Base-by-base conservation (phyloP, 2,888 invertebrate genomes). In the Aproaerema taeniolella region DNA sequence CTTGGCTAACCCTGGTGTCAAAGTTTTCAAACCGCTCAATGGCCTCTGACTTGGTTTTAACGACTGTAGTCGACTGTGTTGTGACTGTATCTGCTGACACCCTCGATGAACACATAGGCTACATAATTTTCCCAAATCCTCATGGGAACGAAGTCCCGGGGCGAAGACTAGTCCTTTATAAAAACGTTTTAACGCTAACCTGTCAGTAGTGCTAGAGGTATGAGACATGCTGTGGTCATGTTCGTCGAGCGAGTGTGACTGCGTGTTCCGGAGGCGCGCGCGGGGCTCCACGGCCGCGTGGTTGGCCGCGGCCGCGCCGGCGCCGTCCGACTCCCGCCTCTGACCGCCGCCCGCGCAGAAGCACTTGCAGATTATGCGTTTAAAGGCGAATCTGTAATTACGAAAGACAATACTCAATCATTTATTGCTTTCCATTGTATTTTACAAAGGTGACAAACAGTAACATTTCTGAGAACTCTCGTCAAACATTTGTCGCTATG, bases 301-400 rank as follows among this genome's bases (percentile, higher is more conserved):
- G n/a, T n/a, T n/a, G 29, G 14, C 38, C 28, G 31, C 32, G 28
- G n/a, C 15, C 9, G 39, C 37, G 34, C 25, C 53, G 51, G 5
- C 72, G 17, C 55, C 67, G 31, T 81, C 82, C 0, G 79, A 79
- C 52, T 79, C 82, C 0, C 81, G 60, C 2, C 65, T 17, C 25
- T 42, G 70, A 38, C 81, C 85, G 7, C 85, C 88, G 3, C 72
- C 60, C 2, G 71, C 77, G 70, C 94, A 94, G 77, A 94, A 91
- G 61, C 94, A 95, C 58, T 92, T 91, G 80, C 96, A 96, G 53
- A 97, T 93, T 53, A 98, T 95, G 53, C 93, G 91, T 77, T 96
- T 96, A 85, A 98, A 98, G 14, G 97, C 97, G 67, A 94, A 95
- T 45, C 97, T 91, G 81, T 1, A 46, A 54, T 2, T 6, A 17